phyloP scores from a whole-genome alignment of 2,797 vertebrate species.

The Propithecus deckenii region DNA sequence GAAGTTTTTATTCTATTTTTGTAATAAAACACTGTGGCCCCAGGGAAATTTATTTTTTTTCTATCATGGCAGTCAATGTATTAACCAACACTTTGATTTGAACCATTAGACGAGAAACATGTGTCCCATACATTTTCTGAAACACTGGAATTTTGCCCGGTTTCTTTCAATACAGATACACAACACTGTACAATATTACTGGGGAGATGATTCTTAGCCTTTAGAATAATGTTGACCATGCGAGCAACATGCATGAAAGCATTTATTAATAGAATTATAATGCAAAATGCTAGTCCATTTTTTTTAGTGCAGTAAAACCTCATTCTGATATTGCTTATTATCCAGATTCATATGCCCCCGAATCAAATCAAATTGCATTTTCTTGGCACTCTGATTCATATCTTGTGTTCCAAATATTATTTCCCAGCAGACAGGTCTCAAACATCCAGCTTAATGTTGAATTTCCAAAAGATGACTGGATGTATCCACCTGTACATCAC shows the following conservation, averaged over 20 bases:
- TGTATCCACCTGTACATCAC: not conserved
- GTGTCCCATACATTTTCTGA: not conserved
- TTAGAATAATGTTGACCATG: not conserved
- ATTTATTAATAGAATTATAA: not conserved
- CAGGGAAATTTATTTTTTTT: too few species aligned
- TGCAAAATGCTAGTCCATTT: not conserved
- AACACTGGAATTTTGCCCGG: not conserved
- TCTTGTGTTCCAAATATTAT: not conserved
- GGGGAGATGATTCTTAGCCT: not conserved
- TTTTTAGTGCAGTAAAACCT: not conserved
- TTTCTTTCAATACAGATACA: not conserved
- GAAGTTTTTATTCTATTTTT: too few species aligned
- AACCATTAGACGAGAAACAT: not conserved
- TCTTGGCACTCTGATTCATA: not conserved
- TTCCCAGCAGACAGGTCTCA: not conserved
- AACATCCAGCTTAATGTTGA: not conserved
- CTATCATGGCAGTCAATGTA: too few species aligned
- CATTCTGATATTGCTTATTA: not conserved
- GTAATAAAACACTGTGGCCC: too few species aligned
- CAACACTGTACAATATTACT: not conserved
- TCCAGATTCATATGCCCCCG: not conserved
- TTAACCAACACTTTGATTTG: not conserved
- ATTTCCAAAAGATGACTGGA: not conserved
- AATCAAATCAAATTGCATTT: not conserved
- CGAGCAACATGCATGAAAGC: not conserved